Percentiles rank a stretch among this genome's conserved stretches.
Conservation (phyloP, 2,113 vertebrate species). For the Coryphaenoides rupestris region DNA sequence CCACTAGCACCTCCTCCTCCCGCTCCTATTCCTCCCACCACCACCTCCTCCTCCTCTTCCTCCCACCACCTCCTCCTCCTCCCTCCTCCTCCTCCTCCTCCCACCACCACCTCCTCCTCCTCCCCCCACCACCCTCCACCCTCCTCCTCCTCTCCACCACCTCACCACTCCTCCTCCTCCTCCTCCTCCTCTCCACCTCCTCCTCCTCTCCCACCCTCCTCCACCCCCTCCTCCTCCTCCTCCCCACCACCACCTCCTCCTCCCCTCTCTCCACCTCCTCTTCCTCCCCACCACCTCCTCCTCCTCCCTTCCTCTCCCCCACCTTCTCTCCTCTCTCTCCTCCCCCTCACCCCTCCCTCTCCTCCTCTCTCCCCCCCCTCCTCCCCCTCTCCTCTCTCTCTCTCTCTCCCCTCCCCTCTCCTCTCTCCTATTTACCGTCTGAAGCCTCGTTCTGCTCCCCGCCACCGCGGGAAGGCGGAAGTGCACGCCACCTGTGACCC, state of each 20-base stretch:
- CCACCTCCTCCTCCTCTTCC: constrained; percentile 30
- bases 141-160: too few species aligned
- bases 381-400: constrained; percentile 8
- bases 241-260: too few species aligned
- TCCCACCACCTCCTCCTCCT: constrained; percentile 23
- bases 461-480: constrained; percentile 4
- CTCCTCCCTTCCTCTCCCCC: constrained; percentile 33
- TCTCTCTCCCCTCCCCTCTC: constrained; percentile 10
- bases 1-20: too few species aligned
- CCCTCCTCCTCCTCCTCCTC: constrained; percentile 24
- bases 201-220: background rate
- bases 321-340: constrained; percentile 15
- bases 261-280: too few species aligned
- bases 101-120: background rate
- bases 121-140: too few species aligned
- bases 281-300: too few species aligned
- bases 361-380: background rate
- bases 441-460: constrained; percentile 32
- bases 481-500: too few species aligned
- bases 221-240: background rate
- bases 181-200: constrained; percentile 11
- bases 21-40: too few species aligned
- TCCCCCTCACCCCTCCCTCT: constrained; percentile 18
- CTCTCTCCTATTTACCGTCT: constrained; percentile 52
- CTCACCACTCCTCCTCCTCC: too few species aligned